Percentiles rank a stretch among this genome's conserved stretches.
phyloP scores from a whole-genome alignment of 2,797 vertebrate genomes.

The Trachops cirrhosus region DNA sequence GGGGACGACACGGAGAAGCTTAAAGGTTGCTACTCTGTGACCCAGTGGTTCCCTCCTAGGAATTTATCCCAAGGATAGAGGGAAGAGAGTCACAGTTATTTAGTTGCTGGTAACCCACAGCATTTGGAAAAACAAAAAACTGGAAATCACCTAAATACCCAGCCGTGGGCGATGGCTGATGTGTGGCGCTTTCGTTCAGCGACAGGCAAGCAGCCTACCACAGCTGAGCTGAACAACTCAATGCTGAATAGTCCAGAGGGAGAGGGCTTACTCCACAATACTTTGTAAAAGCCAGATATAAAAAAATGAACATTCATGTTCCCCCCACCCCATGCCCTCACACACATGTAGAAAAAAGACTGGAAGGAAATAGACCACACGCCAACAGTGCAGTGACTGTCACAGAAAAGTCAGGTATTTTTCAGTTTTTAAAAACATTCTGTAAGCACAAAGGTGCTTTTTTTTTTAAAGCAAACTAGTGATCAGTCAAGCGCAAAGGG shows the following conservation, averaged over 20 bases:
- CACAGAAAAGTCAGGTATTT: neutral
- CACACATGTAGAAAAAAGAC: neutral
- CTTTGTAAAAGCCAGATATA: neutral
- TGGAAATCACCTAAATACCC: conserved; percentile 30
- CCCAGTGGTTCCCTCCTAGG: neutral
- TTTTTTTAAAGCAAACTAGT: neutral
- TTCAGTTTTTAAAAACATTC: conserved; percentile 1
- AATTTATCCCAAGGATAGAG: neutral
- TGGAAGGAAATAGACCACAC: neutral
- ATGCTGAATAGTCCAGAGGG: neutral
- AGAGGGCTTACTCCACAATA: neutral
- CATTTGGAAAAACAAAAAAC: neutral
- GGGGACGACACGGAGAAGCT: neutral
- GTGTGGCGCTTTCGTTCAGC: neutral
- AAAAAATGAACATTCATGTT: neutral
- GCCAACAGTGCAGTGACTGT: neutral
- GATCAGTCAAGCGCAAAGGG: neutral
- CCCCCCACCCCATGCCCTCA: neutral
- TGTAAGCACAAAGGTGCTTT: neutral
- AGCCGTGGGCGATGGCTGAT: neutral
- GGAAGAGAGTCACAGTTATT: neutral
- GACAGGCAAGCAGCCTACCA: neutral
- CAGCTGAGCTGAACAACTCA: neutral
- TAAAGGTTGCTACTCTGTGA: neutral
- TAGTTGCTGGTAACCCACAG: neutral